These are phyloP conservation scores for Ophioninae sp. DNA, from an alignment of 2,888 invertebrate genomes.

Conservation along the genomic window DNA sequence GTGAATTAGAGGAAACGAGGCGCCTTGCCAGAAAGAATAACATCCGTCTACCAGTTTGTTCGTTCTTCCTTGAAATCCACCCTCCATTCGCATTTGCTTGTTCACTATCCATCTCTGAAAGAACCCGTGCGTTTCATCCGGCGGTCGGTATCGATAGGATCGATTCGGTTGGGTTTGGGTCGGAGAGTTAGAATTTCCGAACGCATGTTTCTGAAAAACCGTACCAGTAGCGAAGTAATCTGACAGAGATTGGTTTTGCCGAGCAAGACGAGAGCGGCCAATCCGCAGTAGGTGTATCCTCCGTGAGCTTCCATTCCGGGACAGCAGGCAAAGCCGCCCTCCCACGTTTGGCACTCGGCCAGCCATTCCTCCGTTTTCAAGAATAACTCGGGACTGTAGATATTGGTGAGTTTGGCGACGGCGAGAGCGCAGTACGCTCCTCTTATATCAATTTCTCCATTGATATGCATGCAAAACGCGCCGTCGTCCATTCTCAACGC, in stretches of 20 bases:
- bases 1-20: slow-evolving; percentile 93
- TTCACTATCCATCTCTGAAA: slow-evolving; percentile 92
- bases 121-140: too few relatives aligned
- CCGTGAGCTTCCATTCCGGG: slow-evolving; percentile 99
- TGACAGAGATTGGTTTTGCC: slow-evolving; percentile 89
- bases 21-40: slow-evolving; percentile 99
- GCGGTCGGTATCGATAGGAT: too few relatives aligned
- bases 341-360: slow-evolving; percentile 97
- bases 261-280: slow-evolving; percentile 93
- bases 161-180: too few relatives aligned
- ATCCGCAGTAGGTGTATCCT: slow-evolving; percentile 99
- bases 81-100: slow-evolving; percentile 96
- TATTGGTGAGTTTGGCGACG: slow-evolving; percentile 92
- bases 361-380: slow-evolving; percentile 96
- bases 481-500: slow-evolving; percentile 91
- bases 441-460: slow-evolving; percentile 96
- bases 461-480: slow-evolving; percentile 94
- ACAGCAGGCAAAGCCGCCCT: slow-evolving; percentile 98
- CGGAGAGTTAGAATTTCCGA: too few relatives aligned
- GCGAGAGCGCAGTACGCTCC: slow-evolving; percentile 98
- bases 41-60: slow-evolving; percentile 99
- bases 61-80: slow-evolving; percentile 98
- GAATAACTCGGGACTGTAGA: slow-evolving; percentile 89
- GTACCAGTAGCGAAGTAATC: slow-evolving; percentile 87
- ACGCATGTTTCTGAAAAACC: slow-evolving; percentile 34